phyloP scores from a whole-genome alignment of 1,140 invertebrate species.

The Medauroidea extradentata region DNA sequence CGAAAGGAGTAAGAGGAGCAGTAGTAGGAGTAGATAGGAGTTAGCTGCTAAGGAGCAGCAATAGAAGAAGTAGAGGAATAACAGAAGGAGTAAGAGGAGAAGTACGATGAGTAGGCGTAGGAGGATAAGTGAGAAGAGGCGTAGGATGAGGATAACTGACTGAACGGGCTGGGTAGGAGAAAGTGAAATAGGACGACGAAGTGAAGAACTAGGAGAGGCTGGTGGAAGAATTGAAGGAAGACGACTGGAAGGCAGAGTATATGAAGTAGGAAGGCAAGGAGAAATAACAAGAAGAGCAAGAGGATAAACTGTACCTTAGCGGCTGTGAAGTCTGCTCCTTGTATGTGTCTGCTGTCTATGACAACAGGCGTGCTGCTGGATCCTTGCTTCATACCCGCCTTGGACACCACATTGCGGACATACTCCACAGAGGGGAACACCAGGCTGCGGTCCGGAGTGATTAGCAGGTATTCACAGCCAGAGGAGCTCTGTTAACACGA shows the following conservation, averaged over 20 bases:
- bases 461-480: slow-evolving; percentile 62
- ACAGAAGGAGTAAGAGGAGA: too few species aligned
- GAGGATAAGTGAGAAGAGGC: too few species aligned
- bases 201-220: too few species aligned
- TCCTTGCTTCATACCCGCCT: slow-evolving; percentile 59
- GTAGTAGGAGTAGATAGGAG: too few species aligned
- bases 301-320: slow-evolving; percentile 21
- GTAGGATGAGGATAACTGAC: too few species aligned
- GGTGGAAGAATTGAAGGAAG: too few species aligned
- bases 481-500: slow-evolving; percentile 44
- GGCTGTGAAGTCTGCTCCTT: slow-evolving; percentile 30
- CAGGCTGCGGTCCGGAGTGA: slow-evolving; percentile 66
- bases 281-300: slow-evolving; percentile 4
- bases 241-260: slow-evolving; percentile 10
- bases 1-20: too few species aligned
- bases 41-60: too few species aligned
- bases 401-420: slow-evolving; percentile 65
- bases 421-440: slow-evolving; percentile 75
- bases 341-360: slow-evolving; percentile 68
- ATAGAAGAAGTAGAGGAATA: too few species aligned
- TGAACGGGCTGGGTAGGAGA: too few species aligned
- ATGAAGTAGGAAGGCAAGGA: background rate
- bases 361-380: slow-evolving; percentile 59
- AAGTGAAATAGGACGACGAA: too few species aligned
- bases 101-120: too few species aligned